Conservation (phyloP, 2,888 invertebrate genomes). For the Drosophila falleni region DNA sequence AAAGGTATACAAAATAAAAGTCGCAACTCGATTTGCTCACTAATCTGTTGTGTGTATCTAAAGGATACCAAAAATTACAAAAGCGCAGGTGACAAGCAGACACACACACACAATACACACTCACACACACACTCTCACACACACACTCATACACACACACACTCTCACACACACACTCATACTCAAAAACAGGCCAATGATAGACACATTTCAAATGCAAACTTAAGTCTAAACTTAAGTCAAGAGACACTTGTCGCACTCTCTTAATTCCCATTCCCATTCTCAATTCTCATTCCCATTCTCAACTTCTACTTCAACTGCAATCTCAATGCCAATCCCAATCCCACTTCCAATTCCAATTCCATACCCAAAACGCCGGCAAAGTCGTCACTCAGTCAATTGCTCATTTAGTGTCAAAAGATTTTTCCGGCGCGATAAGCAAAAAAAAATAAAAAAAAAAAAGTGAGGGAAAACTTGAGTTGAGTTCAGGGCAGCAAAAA, state of each 20-base stretch:
- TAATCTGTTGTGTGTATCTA: conserved; percentile 84
- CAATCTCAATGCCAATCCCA: background rate
- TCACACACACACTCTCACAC: conserved; percentile 8
- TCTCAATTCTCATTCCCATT: background rate
- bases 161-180: too few species aligned
- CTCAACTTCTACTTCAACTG: background rate
- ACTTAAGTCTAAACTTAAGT: conserved; percentile 61
- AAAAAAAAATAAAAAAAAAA: too few species aligned
- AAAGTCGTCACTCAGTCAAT: conserved; percentile 77
- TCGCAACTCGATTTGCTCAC: conserved; percentile 60
- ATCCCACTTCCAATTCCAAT: background rate
- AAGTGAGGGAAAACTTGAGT: conserved; percentile 46
- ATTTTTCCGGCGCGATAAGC: conserved; percentile 74
- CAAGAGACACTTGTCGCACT: conserved; percentile 40
- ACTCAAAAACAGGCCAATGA: conserved; percentile 30
- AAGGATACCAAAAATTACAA: conserved; percentile 76
- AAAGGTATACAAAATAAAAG: conserved; percentile 30
- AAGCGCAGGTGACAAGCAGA: conserved; percentile 32
- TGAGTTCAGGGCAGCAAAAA: conserved; percentile 26
- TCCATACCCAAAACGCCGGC: too few species aligned
- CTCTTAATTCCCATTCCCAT: background rate
- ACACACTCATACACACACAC: conserved; percentile 27
- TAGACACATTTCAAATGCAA: conserved; percentile 47
- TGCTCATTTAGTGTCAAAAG: conserved; percentile 82
- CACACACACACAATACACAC: conserved; percentile 26